These are phyloP conservation scores for Drosophila repleta DNA, from an alignment of 1,140 invertebrate genomes.

Conservation along the genomic window DNA sequence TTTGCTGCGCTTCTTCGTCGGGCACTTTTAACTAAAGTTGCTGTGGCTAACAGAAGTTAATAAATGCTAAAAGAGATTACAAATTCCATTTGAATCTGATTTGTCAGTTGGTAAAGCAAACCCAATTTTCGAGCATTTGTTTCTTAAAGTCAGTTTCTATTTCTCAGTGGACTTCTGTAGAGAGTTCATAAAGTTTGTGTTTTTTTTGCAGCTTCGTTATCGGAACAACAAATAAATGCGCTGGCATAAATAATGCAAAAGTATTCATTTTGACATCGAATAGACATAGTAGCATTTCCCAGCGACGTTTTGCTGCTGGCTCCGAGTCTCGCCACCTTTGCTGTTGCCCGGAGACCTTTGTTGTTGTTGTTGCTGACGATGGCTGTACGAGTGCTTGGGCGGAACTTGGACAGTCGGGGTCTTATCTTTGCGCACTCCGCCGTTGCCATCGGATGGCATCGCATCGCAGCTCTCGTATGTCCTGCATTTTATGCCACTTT, in stretches of 20 bases:
- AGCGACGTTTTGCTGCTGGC: constrained; percentile 44
- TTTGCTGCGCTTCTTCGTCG: no score
- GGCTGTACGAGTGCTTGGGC: constrained; percentile 43
- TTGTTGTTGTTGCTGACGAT: background rate
- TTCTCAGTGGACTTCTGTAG: constrained; percentile 17
- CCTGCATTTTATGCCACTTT: constrained; percentile 78
- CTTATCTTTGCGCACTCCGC: constrained; percentile 57
- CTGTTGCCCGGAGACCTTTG: constrained; percentile 6
- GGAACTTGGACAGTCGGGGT: constrained; percentile 51
- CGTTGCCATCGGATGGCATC: constrained; percentile 3
- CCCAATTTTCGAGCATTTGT: background rate
- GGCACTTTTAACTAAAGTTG: no score
- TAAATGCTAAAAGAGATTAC: no score
- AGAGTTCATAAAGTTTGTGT: constrained; percentile 30
- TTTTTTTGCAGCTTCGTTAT: constrained; percentile 48
- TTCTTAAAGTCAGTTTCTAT: constrained; percentile 9
- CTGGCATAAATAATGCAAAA: constrained; percentile 77
- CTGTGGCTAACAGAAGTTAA: no score
- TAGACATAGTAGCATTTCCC: constrained; percentile 75
- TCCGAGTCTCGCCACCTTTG: constrained; percentile 21
- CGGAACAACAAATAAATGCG: constrained; percentile 66
- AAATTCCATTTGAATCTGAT: no score
- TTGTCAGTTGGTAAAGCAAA: background rate
- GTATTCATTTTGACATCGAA: constrained; percentile 82
- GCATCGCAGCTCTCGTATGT: constrained; percentile 61